Evolutionary conservation across 2,797 vertebrate species (phyloP), one percentile per base, ranked within the genome.

Genomic region (Pangasius macronema): DNA sequence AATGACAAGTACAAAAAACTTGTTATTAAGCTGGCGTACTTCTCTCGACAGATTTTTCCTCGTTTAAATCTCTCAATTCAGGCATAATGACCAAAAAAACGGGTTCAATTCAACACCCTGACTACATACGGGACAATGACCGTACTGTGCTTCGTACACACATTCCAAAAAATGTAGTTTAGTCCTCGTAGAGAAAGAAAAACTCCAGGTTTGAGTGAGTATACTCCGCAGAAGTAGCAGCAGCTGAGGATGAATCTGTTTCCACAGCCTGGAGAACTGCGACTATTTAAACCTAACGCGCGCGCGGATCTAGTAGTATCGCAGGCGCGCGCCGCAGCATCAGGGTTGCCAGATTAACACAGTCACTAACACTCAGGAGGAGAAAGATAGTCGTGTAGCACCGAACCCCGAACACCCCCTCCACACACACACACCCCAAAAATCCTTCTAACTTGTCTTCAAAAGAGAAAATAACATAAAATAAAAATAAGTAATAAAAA

Each of bases 281-380:
- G 39, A 49, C 81, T 83, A 33, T 83, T 83, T 83, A 83, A 83
- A 83, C 33, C 42, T 16, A 20, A 82, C 81, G 81, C 81, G 81
- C 57, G 79, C 80, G 42, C 39, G 0, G 80, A 65, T 22, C 42
- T 11, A 67, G 4, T 67, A 13, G 46, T 24, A 83, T 13, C 39
- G 18, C 61, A 67, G 42, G 81, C 42, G 81, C 42, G 81, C 81
- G 42, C 81, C 18, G 27, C 81, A 33, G 63, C 61, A 68, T 7
- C 46, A 68, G 81, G 81, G 81, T 67, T 83, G 81, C 81, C 81
- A 83, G 81, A 83, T 42, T 42, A 42, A 42, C 42, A 8, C 42
- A 7, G 0, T 5, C 42, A 42, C 42, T 7, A 42, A 42, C 42
- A 42, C 42, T 42, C 42, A 42, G 42, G 6, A 42, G 42, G 42